Percentiles rank a stretch among this genome's conserved stretches.
phyloP scores from a whole-genome alignment of 2,797 vertebrate genomes.

The Fistularia tabacaria region DNA sequence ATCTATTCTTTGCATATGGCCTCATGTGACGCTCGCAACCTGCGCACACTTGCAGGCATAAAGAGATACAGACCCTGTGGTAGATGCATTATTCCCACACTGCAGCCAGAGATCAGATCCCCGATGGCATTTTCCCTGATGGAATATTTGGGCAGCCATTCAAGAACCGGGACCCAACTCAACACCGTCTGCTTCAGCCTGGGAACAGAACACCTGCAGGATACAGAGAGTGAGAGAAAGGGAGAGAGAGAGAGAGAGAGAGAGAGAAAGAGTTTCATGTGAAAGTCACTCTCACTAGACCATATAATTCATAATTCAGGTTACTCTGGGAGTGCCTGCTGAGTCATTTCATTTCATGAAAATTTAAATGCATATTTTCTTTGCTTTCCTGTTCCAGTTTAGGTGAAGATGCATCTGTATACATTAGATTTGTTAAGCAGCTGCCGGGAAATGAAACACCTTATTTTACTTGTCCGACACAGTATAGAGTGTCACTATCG shows the following conservation, averaged over 20 bases:
- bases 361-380: not conserved
- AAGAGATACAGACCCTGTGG: conserved; percentile 80
- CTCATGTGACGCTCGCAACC: not conserved
- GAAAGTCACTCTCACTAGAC: too few relatives aligned
- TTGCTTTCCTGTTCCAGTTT: too few relatives aligned
- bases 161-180: conserved; percentile 75
- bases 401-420: too few relatives aligned
- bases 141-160: conserved; percentile 86
- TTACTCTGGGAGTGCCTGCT: too few relatives aligned
- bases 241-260: not conserved
- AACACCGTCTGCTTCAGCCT: conserved; percentile 47
- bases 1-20: too few relatives aligned
- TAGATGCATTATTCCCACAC: conserved; percentile 93
- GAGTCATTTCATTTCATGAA: not conserved
- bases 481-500: too few relatives aligned
- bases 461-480: too few relatives aligned
- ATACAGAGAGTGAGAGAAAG: conserved; percentile 5
- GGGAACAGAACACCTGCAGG: conserved; percentile 65
- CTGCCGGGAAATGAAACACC: too few relatives aligned
- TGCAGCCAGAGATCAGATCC: conserved; percentile 86
- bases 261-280: too few relatives aligned
- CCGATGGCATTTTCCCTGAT: conserved; percentile 84
- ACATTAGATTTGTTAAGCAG: too few relatives aligned
- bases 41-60: not conserved
- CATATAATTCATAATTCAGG: too few relatives aligned